A percentile compares a stretch with the other conserved stretches of the same genome.
phyloP scores from a whole-genome alignment of 2,113 vertebrate genomes.

The Phalacrocorax aristotelis region DNA sequence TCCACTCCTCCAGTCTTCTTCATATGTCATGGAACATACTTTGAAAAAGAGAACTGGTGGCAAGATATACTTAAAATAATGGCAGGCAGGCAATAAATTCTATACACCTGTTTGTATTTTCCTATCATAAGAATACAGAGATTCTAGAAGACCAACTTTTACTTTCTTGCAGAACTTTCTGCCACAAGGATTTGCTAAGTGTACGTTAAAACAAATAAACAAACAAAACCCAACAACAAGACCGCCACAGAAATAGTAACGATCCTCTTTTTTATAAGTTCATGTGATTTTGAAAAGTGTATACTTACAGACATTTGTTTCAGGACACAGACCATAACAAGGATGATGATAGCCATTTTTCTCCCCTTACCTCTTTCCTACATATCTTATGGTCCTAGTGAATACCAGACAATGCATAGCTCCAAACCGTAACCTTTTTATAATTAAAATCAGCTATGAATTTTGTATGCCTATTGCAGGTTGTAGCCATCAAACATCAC shows the following conservation, averaged over 20 bases:
- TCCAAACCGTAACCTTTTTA: background rate
- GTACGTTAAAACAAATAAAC: background rate
- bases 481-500: background rate
- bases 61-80: background rate
- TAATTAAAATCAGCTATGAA: background rate
- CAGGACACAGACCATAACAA: background rate
- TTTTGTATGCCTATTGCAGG: background rate
- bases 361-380: background rate
- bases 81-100: background rate
- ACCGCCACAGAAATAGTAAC: background rate
- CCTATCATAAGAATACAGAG: background rate
- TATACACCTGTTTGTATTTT: background rate
- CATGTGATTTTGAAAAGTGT: background rate
- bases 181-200: background rate
- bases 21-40: background rate
- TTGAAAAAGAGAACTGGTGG: background rate
- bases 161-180: background rate
- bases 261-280: background rate
- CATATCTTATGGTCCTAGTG: background rate
- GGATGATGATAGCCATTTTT: background rate
- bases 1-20: background rate
- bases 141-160: background rate
- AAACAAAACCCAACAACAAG: background rate
- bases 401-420: background rate
- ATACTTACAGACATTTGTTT: background rate